Conservation (phyloP, 2,113 vertebrate species). For the Ovibos moschatus region DNA sequence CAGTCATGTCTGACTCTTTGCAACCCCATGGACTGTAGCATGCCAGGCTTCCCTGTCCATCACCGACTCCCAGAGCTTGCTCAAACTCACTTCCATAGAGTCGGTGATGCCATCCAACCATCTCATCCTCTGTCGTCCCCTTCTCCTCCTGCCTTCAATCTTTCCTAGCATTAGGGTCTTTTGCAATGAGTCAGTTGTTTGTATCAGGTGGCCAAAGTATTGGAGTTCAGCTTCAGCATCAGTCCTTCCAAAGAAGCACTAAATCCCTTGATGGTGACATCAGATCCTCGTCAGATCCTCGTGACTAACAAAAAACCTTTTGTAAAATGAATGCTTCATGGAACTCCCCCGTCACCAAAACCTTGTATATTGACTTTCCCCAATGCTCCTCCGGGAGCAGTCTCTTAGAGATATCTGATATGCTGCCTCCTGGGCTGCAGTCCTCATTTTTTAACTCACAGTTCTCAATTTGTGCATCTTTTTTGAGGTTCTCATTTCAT, state of each 20-base stretch:
- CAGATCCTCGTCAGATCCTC: neutral
- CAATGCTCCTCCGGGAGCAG: rapidly evolving
- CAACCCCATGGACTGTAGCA: neutral
- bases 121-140: neutral
- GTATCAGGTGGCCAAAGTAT: neutral
- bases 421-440: neutral
- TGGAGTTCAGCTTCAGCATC: neutral
- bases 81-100: neutral
- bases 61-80: neutral
- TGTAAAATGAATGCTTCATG: neutral
- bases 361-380: neutral
- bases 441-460: neutral
- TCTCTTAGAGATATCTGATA: neutral
- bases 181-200: neutral
- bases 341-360: neutral
- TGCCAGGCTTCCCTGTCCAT: neutral
- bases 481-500: neutral
- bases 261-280: neutral
- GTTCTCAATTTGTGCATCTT: neutral
- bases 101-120: neutral
- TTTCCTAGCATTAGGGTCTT: neutral
- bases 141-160: neutral
- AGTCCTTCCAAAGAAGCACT: neutral
- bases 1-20: neutral
- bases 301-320: neutral